These are phyloP conservation scores for Brachymystax lenok DNA, from an alignment of 2,797 vertebrate species.

Conservation along the genomic window DNA sequence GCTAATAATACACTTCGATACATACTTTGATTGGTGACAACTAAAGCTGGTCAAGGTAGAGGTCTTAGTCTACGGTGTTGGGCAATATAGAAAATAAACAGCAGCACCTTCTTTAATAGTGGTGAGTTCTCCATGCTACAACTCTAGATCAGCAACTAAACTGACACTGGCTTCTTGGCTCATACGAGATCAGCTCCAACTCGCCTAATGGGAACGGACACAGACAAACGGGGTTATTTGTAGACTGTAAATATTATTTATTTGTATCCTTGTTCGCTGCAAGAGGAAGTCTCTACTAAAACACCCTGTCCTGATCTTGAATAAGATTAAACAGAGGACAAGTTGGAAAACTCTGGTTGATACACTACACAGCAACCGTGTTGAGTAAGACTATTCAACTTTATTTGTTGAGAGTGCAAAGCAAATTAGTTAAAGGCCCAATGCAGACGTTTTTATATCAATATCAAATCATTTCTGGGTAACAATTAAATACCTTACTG, in stretches of 20 bases:
- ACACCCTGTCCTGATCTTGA: background rate
- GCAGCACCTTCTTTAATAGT: background rate
- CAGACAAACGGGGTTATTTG: background rate
- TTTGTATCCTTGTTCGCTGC: background rate
- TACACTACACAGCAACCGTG: background rate
- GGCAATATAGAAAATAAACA: background rate
- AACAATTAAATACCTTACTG: no score
- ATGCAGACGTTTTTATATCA: no score
- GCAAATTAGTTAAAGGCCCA: constrained; percentile 39
- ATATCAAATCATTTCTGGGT: constrained; percentile 17
- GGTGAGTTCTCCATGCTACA: background rate
- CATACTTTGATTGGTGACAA: background rate
- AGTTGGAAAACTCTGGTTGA: background rate
- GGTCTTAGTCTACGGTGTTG: background rate
- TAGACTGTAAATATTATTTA: background rate
- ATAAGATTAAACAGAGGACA: background rate
- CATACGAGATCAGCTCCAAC: background rate
- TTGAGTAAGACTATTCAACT: constrained; percentile 23
- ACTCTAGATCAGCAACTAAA: background rate
- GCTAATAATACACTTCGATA: background rate
- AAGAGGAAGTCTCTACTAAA: background rate
- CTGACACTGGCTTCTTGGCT: background rate
- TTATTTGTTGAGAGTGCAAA: constrained; percentile 44
- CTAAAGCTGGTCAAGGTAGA: background rate
- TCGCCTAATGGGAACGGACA: background rate